Base-by-base conservation (phyloP, 2,113 vertebrate genomes). In the Heterotis niloticus region DNA sequence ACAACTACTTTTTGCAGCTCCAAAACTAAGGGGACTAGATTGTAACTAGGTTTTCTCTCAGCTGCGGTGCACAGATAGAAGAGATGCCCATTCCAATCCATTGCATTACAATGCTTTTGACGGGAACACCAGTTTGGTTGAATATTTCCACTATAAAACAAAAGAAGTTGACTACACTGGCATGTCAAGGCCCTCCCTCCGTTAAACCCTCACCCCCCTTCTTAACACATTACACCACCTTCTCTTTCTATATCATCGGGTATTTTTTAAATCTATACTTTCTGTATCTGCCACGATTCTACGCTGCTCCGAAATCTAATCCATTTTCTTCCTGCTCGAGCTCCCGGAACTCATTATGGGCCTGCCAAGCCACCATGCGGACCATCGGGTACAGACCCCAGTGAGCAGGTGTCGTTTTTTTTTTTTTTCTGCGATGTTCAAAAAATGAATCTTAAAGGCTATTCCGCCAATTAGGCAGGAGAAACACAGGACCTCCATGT, bases 381-480 rank as follows among this genome's bases (percentile, higher is more conserved):
- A 5, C 65, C 18, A 14, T 44, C 17, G 65, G 34, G 65, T 18
- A 28, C 17, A 7, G 54, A 60, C 24, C 23, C 23, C 12, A 16
- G 20, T 26, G 24, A 78, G 65, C 65, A 54, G 24, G 28, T 54
- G n/a, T 67, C 76, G 1, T 17, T 23, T 66, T 28, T 60, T 78
- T 17, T 11, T n/a, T n/a, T n/a, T n/a, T n/a, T n/a, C n/a, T 60
- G 66, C 54, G 52, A 54, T 17, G 24, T 9, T 23, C 64, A 71
- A 68, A 64, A 23, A 64, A 76, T 78, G 20, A 81, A 75, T 23
- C 67, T 2, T 7, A 54, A 24, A 66, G 57, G 28, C 72, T 67
- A 16, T 24, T 29, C 57, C 10, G 60, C 60, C 51, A 80, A 78
- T 65, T 75, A 74, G 68, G 69, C 51, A 81, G 34, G 34, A 80